Base-by-base conservation (phyloP, 2,113 vertebrate genomes). In the Ochotona princeps region DNA sequence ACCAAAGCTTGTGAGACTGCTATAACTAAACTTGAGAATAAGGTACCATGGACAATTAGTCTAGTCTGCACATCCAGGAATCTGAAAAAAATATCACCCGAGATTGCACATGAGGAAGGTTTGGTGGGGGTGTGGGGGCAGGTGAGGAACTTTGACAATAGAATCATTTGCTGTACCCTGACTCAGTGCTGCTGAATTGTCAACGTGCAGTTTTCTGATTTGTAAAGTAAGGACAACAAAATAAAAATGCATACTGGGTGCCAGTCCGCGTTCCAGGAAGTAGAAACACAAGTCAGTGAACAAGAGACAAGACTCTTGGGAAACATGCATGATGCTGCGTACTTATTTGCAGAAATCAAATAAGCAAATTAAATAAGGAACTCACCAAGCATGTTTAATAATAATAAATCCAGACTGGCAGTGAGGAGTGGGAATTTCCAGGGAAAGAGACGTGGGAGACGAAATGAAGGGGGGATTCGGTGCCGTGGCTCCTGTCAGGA, bases 91-190 rank as follows among this genome's bases (percentile, higher is more conserved):
- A 47, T 0, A 38, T 38, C 60, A 35, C 5, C 18, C 7, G 1
- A 60, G 3, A 11, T 84, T 90, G 49, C n/a, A 10, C 30, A 54
- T 63, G 15, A 80, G 3, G 28, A 6, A 80, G 23, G 20, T 20
- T 11, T 32, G 2, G 0, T 18, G 6, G n/a, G 14, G 0, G 1
- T 26, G 7, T 79, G 3, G 5, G 7, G 6, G 5, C 1, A 0
- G 54, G 10, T 18, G 4, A 73, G 23, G 6, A 35, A 49, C 25
- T 72, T 82, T 90, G 30, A 25, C 87, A 66, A 73, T 6, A 87
- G n/a, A 93, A 28, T 72, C 10, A 15, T 70, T 18, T 63, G 23
- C 15, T 79, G 30, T 79, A 49, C 8, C 32, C 7, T 83, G 32
- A 8, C 44, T 38, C 51, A 5, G 21, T 49, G 9, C 60, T 30